Percentiles rank a stretch among this genome's conserved stretches.
Evolutionary conservation across 2,113 vertebrate species (phyloP).

Genomic region (Tachycineta bicolor): DNA sequence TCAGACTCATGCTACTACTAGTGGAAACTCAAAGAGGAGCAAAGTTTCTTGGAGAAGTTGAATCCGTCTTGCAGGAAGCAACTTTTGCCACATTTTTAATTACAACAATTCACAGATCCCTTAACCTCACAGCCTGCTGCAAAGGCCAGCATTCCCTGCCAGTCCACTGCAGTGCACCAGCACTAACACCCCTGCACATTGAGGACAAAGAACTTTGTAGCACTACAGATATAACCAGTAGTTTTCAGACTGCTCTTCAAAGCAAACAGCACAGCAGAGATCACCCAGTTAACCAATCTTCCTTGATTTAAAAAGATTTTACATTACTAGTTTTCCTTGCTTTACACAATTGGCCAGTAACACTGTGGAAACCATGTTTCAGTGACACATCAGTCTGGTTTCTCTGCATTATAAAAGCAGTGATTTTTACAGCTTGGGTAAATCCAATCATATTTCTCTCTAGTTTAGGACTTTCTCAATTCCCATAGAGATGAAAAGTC

Average conservation of each 20-base stretch:
- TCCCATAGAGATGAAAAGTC: background rate
- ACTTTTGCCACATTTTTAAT: background rate
- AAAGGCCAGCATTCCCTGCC: background rate
- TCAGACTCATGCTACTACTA: background rate
- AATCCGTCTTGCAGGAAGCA: background rate
- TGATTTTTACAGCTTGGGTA: background rate
- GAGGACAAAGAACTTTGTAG: background rate
- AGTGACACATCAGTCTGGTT: background rate
- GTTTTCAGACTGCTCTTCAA: background rate
- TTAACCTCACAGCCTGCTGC: background rate
- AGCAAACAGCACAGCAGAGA: background rate
- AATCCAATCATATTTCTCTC: background rate
- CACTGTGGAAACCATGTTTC: background rate
- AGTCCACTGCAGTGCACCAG: background rate
- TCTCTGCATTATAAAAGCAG: background rate
- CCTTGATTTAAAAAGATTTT: background rate
- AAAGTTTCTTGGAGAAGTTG: background rate
- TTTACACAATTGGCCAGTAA: background rate
- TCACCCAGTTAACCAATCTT: background rate
- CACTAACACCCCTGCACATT: background rate
- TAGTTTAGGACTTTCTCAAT: background rate
- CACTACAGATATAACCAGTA: background rate
- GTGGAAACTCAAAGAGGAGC: background rate
- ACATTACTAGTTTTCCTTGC: background rate
- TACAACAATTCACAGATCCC: background rate